Evolutionary conservation across 2,888 invertebrate genomes (phyloP), one percentile per base, ranked within the genome.

Genomic region (Amphipoea oculea): DNA sequence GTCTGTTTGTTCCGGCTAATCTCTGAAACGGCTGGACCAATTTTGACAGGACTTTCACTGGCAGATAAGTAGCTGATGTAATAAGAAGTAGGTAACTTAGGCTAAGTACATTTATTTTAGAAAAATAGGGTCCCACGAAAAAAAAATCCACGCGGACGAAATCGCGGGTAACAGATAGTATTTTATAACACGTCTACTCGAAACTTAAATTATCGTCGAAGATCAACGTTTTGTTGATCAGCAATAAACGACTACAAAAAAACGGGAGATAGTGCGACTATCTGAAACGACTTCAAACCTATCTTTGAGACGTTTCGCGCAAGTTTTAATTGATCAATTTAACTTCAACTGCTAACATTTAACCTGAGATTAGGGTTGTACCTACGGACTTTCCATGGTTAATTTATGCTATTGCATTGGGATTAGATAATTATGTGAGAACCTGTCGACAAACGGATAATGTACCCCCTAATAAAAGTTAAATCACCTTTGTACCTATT

Each of bases 261-360:
- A 75, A 71, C 45, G 20, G 20, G 45, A 23, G 73, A 73, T 65
- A 84, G 84, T 79, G 73, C 75, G 73, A 86, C 85, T 80, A 81
- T 89, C 87, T 74, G 83, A 83, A 83, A 76, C 79, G 69, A 76
- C 85, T 83, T 87, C 85, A 89, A 89, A 91, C 90, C 89, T 90
- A 91, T 92, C 92, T 90, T 85, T 83, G 87, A 90, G 89, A 90
- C 86, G 85, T 86, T 86, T 84, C 81, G 82, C 73, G 70, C 84
- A 95, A 96, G 94, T 96, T 96, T 95, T 95, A 96, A 96, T 95
- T 95, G 96, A 94, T 94, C 95, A 94, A 96, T 96, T 95, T 94
- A 95, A 96, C 93, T 96, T 95, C 86, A 93, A 93, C 92, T 91
- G 90, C 76, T 89, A 88, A 86, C 90, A 90, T 92, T 93, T 92